Percentiles rank a stretch among this genome's conserved stretches.
phyloP scores from a whole-genome alignment of 2,113 vertebrate species.

The Rhinolophus ferrumequinum region DNA sequence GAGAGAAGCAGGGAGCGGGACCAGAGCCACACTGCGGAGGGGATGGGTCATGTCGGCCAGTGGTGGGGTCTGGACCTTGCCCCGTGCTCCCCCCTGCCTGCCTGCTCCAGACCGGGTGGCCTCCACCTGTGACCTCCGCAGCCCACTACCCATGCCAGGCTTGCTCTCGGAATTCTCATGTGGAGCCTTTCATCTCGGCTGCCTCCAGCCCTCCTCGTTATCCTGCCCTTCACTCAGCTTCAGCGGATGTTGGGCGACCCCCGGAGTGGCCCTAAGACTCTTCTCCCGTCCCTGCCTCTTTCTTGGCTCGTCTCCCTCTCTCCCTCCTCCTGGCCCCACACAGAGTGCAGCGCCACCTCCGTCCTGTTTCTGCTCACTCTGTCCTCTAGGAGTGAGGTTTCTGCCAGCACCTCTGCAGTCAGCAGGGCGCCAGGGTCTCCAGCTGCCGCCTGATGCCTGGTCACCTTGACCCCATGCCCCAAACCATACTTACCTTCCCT shows the following conservation, averaged over 20 bases:
- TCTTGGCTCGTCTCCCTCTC: background rate
- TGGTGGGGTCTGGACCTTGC: background rate
- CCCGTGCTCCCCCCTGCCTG: background rate
- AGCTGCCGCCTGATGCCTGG: background rate
- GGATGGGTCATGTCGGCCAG: fast-evolving
- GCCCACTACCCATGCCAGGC: background rate
- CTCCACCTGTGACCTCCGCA: background rate
- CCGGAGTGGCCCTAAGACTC: background rate
- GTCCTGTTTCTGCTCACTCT: background rate
- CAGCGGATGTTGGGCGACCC: background rate
- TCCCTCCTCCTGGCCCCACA: background rate
- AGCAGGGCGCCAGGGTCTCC: background rate
- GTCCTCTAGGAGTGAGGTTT: background rate
- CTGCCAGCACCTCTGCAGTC: background rate
- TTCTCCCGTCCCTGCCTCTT: background rate
- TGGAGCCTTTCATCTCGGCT: no score
- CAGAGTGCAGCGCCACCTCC: background rate
- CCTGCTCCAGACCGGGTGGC: background rate
- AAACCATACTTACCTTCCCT: background rate
- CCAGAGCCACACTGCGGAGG: fast-evolving
- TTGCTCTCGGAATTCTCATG: fast-evolving
- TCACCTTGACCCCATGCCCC: background rate
- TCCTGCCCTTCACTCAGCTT: background rate
- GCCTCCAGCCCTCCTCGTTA: background rate
- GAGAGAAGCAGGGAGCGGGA: background rate